A percentile compares a stretch with the other conserved stretches of the same genome.
These are phyloP conservation scores for Lochmaea capreae DNA, from an alignment of 2,888 invertebrate genomes.

Conservation along the genomic window DNA sequence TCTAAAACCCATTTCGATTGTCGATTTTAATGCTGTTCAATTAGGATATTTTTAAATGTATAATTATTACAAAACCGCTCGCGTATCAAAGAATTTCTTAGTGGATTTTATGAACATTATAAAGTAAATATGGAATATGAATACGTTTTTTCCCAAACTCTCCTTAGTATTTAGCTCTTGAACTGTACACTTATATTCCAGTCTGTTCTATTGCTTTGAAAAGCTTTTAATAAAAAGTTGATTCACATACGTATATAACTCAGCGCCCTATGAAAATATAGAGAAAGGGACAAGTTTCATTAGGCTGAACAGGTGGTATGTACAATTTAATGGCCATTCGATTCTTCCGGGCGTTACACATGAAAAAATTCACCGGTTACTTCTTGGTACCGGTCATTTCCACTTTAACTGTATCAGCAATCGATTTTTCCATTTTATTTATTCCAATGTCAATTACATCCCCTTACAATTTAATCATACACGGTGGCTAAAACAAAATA, in stretches of 20 bases:
- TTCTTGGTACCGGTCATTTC: conserved; percentile 49
- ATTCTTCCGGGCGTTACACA: conserved; percentile 53
- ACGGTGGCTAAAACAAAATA: neutral
- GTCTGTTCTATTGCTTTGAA: too few species aligned
- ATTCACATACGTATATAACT: neutral
- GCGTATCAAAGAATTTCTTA: too few species aligned
- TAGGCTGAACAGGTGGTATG: conserved; percentile 49
- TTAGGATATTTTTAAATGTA: too few species aligned
- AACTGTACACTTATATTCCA: too few species aligned
- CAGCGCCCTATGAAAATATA: conserved; percentile 9
- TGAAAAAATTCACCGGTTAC: conserved; percentile 52
- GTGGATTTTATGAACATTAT: too few species aligned
- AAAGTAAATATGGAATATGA: too few species aligned
- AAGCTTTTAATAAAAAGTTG: too few species aligned
- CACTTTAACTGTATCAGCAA: conserved; percentile 29
- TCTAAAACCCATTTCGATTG: neutral
- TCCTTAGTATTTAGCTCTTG: too few species aligned
- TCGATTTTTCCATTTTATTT: neutral
- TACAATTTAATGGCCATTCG: conserved; percentile 39
- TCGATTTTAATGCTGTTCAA: too few species aligned
- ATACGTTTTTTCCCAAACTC: too few species aligned
- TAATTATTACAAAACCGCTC: too few species aligned
- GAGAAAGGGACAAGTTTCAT: conserved; percentile 30
- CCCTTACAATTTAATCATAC: neutral
- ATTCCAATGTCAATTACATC: neutral